Percentiles rank a stretch among this genome's conserved stretches.
These are phyloP conservation scores for Diaperis boleti DNA, from an alignment of 2,888 invertebrate genomes.

Conservation along the genomic window DNA sequence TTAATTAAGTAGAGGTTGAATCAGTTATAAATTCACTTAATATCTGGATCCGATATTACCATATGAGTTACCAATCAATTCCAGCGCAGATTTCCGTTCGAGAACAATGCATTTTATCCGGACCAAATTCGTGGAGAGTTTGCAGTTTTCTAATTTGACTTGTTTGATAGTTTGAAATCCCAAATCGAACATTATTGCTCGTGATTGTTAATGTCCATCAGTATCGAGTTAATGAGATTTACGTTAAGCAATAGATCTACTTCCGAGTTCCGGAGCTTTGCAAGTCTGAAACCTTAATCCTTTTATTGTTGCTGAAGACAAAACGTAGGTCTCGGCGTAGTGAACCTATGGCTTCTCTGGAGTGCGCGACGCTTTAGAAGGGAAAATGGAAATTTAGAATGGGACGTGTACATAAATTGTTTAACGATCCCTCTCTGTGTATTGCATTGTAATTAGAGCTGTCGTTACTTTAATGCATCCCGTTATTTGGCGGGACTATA, in stretches of 20 bases:
- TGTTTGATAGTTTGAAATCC: neutral
- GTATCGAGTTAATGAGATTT: slow-evolving; percentile 13
- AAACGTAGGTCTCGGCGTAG: slow-evolving; percentile 11
- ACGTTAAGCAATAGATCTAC: slow-evolving; percentile 5
- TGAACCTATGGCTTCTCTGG: slow-evolving; percentile 1
- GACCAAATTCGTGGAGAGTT: neutral
- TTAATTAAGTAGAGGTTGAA: too few relatives aligned
- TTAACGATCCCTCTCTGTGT: too few relatives aligned
- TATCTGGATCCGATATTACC: too few relatives aligned
- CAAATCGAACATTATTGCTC: neutral
- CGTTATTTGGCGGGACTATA: too few relatives aligned
- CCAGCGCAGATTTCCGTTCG: neutral
- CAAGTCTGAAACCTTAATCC: slow-evolving; percentile 7
- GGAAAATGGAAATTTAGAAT: neutral
- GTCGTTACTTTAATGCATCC: too few relatives aligned
- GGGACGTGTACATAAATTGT: too few relatives aligned
- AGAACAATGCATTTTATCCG: too few relatives aligned
- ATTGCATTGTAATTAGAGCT: too few relatives aligned
- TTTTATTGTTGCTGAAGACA: slow-evolving; percentile 17
- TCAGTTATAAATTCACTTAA: too few relatives aligned
- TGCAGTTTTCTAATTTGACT: neutral
- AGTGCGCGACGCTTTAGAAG: neutral
- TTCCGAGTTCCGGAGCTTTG: neutral
- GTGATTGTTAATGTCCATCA: neutral
- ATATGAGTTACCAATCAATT: too few relatives aligned